A percentile compares a stretch with the other conserved stretches of the same genome.
phyloP scores from a whole-genome alignment of 2,113 vertebrate genomes.

The Laticauda laticaudata region DNA sequence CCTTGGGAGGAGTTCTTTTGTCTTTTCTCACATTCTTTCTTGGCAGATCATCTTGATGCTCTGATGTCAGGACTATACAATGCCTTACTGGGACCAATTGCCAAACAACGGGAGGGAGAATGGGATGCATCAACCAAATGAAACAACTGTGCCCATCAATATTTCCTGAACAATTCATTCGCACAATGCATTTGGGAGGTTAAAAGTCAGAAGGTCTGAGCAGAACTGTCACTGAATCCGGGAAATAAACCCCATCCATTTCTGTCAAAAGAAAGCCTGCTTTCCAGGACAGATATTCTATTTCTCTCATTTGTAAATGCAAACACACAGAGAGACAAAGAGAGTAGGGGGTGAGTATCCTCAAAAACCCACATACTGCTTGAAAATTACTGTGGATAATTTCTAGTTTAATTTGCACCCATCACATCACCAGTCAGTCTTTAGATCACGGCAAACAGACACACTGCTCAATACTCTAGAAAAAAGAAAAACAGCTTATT shows the following conservation, averaged over 20 bases:
- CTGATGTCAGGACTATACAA: conserved; percentile 1
- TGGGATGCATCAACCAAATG: conserved; percentile 18
- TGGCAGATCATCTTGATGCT: conserved; percentile 25
- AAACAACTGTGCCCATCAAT: conserved; percentile 41
- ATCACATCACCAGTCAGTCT: neutral
- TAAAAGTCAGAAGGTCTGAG: neutral
- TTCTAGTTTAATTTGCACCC: neutral
- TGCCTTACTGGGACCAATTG: conserved; percentile 13
- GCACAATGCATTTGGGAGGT: conserved; percentile 44
- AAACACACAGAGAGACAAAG: neutral
- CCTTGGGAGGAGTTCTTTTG: conserved; percentile 30
- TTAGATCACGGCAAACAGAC: neutral
- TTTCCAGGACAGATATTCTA: neutral
- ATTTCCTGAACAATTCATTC: conserved; percentile 30
- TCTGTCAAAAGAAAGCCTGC: neutral
- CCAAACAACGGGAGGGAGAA: conserved; percentile 29
- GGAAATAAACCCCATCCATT: accelerated
- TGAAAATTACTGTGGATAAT: neutral
- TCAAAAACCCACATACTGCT: neutral
- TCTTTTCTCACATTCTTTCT: conserved; percentile 29
- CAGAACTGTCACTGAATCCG: neutral
- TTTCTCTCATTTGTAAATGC: neutral
- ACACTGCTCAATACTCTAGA: neutral
- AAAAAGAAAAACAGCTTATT: neutral
- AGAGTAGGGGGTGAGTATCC: neutral